phyloP scores from a whole-genome alignment of 2,888 invertebrate species.

The Heliconius sara region DNA sequence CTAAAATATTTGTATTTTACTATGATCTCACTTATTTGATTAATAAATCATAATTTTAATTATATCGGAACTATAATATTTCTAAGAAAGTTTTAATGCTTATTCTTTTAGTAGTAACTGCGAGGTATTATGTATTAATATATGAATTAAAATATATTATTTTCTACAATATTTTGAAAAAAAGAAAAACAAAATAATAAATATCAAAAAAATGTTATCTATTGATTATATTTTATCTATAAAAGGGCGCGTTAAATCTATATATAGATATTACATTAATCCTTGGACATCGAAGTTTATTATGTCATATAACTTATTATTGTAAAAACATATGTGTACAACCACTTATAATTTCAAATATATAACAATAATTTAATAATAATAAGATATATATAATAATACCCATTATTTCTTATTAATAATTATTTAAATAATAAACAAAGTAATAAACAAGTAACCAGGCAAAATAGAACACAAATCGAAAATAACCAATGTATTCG shows the following conservation, averaged over 20 bases:
- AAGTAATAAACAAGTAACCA: not conserved
- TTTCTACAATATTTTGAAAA: not conserved
- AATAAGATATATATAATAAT: no score
- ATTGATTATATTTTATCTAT: slow-evolving; percentile 29
- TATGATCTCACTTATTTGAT: not conserved
- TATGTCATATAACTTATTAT: not conserved
- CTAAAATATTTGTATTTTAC: not conserved
- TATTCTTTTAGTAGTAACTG: no score
- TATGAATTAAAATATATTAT: not conserved
- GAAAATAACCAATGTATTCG: slow-evolving; percentile 34
- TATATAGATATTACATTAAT: not conserved
- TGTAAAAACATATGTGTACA: not conserved
- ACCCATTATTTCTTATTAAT: not conserved
- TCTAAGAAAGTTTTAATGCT: no score
- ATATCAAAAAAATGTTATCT: slow-evolving; percentile 16
- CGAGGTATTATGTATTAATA: no score
- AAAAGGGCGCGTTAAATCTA: slow-evolving; percentile 18
- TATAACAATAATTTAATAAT: not conserved
- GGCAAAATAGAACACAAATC: not conserved
- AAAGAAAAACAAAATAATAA: not conserved
- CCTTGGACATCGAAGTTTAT: not conserved
- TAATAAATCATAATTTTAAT: no score
- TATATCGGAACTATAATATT: no score
- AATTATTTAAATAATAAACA: not conserved
- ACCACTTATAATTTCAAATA: not conserved